Evolutionary conservation across 2,888 invertebrate species (phyloP).

Genomic region (Cheilosia soror): DNA sequence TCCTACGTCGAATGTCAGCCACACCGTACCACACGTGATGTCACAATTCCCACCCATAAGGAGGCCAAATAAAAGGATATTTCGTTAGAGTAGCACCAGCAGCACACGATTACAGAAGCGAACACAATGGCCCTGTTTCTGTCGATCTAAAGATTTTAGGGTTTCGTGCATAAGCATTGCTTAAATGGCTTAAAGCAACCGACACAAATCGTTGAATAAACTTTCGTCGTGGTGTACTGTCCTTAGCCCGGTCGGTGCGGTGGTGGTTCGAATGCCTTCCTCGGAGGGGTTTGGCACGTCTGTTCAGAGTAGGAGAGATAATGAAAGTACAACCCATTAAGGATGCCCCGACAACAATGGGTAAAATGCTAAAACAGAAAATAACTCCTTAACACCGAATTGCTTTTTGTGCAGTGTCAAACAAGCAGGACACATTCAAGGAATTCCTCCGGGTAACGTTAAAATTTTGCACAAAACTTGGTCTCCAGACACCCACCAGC

Average conservation of each 20-base stretch:
- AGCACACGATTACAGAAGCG: conserved; percentile 32
- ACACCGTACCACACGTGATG: conserved; percentile 20
- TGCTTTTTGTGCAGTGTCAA: conserved; percentile 72
- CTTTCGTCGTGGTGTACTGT: conserved; percentile 13
- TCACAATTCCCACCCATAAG: conserved; percentile 3
- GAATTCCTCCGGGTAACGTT: conserved; percentile 59
- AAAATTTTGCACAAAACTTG: conserved; percentile 64
- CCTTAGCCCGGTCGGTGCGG: neutral
- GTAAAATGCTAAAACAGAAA: conserved; percentile 43
- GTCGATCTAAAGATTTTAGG: conserved; percentile 55
- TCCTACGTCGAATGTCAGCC: conserved; percentile 32
- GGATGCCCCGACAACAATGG: conserved; percentile 29
- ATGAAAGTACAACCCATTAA: conserved; percentile 68
- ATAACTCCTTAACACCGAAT: conserved; percentile 69
- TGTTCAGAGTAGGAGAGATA: conserved; percentile 34
- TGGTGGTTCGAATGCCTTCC: conserved; percentile 4
- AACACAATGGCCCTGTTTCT: conserved; percentile 11
- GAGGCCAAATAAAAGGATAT: conserved; percentile 24
- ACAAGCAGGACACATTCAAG: conserved; percentile 62
- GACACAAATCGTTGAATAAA: conserved; percentile 54
- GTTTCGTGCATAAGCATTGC: conserved; percentile 68
- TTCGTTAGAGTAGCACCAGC: conserved; percentile 1
- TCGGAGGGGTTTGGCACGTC: conserved; percentile 30
- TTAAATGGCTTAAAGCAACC: conserved; percentile 63
- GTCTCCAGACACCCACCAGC: conserved; percentile 24